Evolutionary conservation across 2,113 vertebrate genomes (phyloP).

Genomic region (Otolemur garnettii): DNA sequence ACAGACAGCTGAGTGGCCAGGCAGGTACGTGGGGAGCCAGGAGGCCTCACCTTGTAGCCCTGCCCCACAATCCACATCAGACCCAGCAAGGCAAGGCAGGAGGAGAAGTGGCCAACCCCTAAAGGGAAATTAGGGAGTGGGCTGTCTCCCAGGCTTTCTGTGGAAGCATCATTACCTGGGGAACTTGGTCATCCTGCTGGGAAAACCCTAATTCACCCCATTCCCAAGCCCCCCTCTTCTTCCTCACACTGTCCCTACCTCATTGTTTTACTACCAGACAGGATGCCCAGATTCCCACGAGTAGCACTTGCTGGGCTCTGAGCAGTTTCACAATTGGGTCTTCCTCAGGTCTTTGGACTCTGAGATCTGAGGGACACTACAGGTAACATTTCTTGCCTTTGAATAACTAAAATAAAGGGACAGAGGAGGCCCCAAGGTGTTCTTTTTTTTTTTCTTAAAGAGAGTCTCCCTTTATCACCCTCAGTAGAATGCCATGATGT

Average conservation of each 20-base stretch:
- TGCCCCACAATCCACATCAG: neutral
- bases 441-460: neutral
- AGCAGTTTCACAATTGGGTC: neutral
- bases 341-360: neutral
- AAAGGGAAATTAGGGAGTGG: neutral
- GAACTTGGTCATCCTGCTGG: neutral
- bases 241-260: neutral
- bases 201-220: conserved; percentile 47
- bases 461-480: too few species aligned
- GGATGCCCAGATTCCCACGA: neutral
- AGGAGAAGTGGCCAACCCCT: neutral
- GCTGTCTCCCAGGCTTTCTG: conserved; percentile 22
- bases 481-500: too few species aligned
- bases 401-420: neutral
- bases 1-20: fast-evolving
- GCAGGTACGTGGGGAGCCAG: neutral
- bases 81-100: neutral
- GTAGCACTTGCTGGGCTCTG: neutral
- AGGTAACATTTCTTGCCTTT: neutral
- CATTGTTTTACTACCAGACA: neutral
- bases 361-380: neutral
- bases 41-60: neutral
- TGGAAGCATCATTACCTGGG: neutral
- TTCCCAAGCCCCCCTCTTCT: neutral
- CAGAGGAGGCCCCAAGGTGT: neutral